Base-by-base conservation (phyloP, 1,140 invertebrate species). In the Trachymyrmex cornetzi region DNA sequence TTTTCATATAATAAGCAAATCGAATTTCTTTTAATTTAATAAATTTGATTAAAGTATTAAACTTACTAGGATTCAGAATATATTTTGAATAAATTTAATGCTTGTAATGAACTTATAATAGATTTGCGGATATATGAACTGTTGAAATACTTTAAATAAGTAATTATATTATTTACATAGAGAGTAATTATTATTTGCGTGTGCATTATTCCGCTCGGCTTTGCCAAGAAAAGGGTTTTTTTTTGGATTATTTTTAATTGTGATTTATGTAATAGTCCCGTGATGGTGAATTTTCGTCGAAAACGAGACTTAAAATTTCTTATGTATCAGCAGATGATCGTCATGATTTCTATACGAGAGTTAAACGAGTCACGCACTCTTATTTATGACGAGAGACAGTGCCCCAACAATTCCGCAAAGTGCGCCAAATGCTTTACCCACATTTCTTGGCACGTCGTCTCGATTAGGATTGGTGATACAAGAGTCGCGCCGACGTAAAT, bases 391-490 rank as follows among this genome's bases (percentile, higher is more conserved):
- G 80, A 63, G 69, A 84, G 55, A 84, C 38, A 84, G 80, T 75
- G 30, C 80, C 69, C 69, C 48, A 84, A 84, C 80, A 84, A 84
- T 84, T 74, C 69, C 27, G 14, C 69, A 84, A 84, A 84, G 53
- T 84, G 80, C 80, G 80, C 80, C 69, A 84, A 84, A 74, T 75
- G 69, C n/a, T 84, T 84, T 75, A 84, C 24, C 80, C 80, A 75
- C 80, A 84, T 74, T 61, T 84, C 80, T 81, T 81, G 79, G 79
- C 79, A 84, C 69, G 55, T 75, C 69, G 69, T 74, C 67, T 61
- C 80, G 24, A 44, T 80, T 63, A 30, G 38, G 19, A 63, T 75
- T 75, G 80, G 44, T 59, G 80, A 75, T 84, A 84, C 69, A 63
- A 84, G 53, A 82, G 69, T 61, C 69, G 53, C 80, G 55, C 38